phyloP scores from a whole-genome alignment of 2,888 invertebrate genomes.

The Diarsia dahlii region DNA sequence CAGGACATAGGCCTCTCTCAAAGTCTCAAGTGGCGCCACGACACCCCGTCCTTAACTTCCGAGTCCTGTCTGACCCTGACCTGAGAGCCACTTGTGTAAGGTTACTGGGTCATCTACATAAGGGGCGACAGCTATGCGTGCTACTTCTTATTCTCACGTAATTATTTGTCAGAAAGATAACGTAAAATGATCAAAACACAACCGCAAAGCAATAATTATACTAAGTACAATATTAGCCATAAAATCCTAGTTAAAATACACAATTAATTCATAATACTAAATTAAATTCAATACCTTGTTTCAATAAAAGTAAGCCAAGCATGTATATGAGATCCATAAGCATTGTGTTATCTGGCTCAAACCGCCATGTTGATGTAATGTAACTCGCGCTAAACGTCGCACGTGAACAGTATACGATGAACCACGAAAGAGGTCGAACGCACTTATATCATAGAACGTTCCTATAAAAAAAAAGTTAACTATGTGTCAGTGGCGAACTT shows the following conservation, averaged over 20 bases:
- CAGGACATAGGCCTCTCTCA: background rate
- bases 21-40: background rate
- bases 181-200: background rate
- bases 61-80: background rate
- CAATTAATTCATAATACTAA: conserved; percentile 5
- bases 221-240: background rate
- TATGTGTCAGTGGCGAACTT: conserved; percentile 58
- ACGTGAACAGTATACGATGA: conserved; percentile 62
- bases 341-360: conserved; percentile 76
- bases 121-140: background rate
- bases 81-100: background rate
- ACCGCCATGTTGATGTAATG: conserved; percentile 75
- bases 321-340: background rate
- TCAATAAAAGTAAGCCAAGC: conserved; percentile 6
- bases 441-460: conserved; percentile 38
- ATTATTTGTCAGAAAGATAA: background rate
- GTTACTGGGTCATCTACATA: background rate
- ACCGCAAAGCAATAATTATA: no score
- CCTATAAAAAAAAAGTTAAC: conserved; percentile 18
- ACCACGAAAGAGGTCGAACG: conserved; percentile 64
- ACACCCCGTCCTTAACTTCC: background rate
- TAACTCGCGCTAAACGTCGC: conserved; percentile 64
- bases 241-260: conserved; percentile 17
- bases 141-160: background rate
- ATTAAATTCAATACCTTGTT: background rate